A percentile compares a stretch with the other conserved stretches of the same genome.
These are phyloP conservation scores for Tribolium castaneum DNA, from an alignment of 1,140 invertebrate species.

Conservation along the genomic window DNA sequence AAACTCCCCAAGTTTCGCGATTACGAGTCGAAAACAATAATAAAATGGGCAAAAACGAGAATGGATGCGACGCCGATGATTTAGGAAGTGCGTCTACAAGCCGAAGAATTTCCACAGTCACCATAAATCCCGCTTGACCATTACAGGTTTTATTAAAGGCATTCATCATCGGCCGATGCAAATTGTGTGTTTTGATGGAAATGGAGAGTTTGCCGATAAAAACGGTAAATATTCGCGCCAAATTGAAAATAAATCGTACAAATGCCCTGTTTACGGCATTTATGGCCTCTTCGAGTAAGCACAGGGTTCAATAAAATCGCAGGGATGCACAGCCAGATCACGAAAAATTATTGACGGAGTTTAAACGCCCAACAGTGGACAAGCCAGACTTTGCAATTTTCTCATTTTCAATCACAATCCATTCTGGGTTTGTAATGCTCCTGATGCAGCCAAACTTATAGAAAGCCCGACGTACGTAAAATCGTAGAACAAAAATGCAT, in stretches of 20 bases:
- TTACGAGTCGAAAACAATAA: slow-evolving; percentile 28
- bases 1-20: slow-evolving; percentile 1
- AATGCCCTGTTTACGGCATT: slow-evolving; percentile 21
- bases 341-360: background rate
- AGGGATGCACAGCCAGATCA: background rate
- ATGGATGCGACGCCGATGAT: slow-evolving; percentile 7
- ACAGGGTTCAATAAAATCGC: background rate
- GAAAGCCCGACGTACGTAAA: background rate
- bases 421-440: background rate
- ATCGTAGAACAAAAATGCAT: too few species aligned
- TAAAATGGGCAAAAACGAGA: slow-evolving; percentile 9
- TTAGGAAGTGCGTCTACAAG: slow-evolving; percentile 19
- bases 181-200: slow-evolving; percentile 5
- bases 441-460: background rate
- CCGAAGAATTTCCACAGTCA: background rate
- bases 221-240: slow-evolving; percentile 27
- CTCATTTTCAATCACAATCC: background rate
- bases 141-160: slow-evolving; percentile 28
- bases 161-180: slow-evolving; percentile 12
- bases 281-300: background rate
- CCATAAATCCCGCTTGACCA: background rate
- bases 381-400: background rate
- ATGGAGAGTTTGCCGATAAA: slow-evolving; percentile 16
- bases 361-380: background rate
- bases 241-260: slow-evolving; percentile 30